Evolutionary conservation across 1,140 invertebrate genomes (phyloP).

Genomic region (Zaprionus inermis): DNA sequence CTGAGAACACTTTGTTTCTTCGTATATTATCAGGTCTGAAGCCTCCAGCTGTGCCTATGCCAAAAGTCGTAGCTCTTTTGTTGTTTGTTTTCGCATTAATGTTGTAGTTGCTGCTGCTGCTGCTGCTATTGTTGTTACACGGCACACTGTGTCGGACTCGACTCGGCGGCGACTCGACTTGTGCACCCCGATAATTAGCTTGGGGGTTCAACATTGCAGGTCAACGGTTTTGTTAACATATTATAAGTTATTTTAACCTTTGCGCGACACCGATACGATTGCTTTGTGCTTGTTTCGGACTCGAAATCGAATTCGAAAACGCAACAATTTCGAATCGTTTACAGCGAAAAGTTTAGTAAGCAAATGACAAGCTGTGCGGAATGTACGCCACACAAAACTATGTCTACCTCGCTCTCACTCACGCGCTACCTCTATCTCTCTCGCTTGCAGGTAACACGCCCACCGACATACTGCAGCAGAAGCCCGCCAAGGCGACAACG

Average conservation of each 20-base stretch:
- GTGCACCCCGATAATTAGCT: slow-evolving; percentile 75
- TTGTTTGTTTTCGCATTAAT: not conserved
- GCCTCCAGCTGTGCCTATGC: not conserved
- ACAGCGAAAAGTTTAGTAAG: slow-evolving; percentile 37
- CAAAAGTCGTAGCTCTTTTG: not conserved
- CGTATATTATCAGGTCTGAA: not conserved
- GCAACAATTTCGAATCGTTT: slow-evolving; percentile 15
- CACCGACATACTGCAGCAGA: slow-evolving; percentile 77
- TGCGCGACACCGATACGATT: slow-evolving; percentile 51
- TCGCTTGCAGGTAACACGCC: slow-evolving; percentile 69
- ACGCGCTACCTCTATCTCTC: not conserved
- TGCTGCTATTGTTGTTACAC: slow-evolving; percentile 21
- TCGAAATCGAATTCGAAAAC: slow-evolving; percentile 8
- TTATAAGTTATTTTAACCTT: slow-evolving; percentile 81
- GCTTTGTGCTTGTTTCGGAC: not conserved
- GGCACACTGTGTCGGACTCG: slow-evolving; percentile 25
- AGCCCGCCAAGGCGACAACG: slow-evolving; percentile 76
- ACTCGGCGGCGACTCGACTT: slow-evolving; percentile 41
- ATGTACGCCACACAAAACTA: not conserved
- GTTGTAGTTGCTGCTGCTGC: not conserved
- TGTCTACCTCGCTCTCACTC: not conserved
- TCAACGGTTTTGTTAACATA: slow-evolving; percentile 81
- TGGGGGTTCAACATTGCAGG: slow-evolving; percentile 76
- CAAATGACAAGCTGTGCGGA: slow-evolving; percentile 8
- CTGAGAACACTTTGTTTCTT: not conserved